A percentile compares a stretch with the other conserved stretches of the same genome.
Evolutionary conservation across 2,888 invertebrate genomes (phyloP).

Genomic region (Aphidoletes aphidimyza): DNA sequence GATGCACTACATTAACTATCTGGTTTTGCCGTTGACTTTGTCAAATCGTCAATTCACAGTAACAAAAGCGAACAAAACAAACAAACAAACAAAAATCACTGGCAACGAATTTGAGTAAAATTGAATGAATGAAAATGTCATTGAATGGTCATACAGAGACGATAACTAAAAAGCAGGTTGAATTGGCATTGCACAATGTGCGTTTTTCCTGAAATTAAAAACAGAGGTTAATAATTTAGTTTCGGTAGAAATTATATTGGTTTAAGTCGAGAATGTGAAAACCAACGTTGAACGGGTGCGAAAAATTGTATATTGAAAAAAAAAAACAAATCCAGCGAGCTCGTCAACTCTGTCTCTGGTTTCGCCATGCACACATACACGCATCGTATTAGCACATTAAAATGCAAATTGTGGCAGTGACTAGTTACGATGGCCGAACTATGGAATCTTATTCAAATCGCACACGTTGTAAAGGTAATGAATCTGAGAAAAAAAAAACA

Average conservation of each 20-base stretch:
- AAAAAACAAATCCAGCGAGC: neutral
- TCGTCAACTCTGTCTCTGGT: neutral
- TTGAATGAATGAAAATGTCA: slow-evolving; percentile 21
- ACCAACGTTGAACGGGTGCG: too few relatives aligned
- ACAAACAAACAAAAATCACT: neutral
- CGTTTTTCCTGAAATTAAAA: slow-evolving; percentile 34
- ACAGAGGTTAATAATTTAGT: slow-evolving; percentile 46
- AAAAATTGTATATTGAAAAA: too few relatives aligned
- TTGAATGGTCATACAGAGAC: neutral
- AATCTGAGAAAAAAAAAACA: neutral
- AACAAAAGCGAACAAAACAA: too few relatives aligned
- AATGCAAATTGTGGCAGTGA: neutral
- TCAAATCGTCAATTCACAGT: neutral
- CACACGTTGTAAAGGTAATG: slow-evolving; percentile 1
- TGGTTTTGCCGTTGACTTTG: neutral
- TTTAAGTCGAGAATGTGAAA: neutral
- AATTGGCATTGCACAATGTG: slow-evolving; percentile 47
- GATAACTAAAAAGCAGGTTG: slow-evolving; percentile 47
- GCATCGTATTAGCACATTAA: neutral
- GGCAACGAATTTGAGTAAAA: slow-evolving; percentile 31
- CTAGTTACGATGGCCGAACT: neutral
- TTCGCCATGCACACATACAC: neutral
- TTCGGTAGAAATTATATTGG: slow-evolving; percentile 46
- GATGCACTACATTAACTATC: neutral
- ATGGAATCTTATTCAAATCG: neutral